Conservation (phyloP, 1,140 invertebrate genomes). For the Bombus consobrinus region DNA sequence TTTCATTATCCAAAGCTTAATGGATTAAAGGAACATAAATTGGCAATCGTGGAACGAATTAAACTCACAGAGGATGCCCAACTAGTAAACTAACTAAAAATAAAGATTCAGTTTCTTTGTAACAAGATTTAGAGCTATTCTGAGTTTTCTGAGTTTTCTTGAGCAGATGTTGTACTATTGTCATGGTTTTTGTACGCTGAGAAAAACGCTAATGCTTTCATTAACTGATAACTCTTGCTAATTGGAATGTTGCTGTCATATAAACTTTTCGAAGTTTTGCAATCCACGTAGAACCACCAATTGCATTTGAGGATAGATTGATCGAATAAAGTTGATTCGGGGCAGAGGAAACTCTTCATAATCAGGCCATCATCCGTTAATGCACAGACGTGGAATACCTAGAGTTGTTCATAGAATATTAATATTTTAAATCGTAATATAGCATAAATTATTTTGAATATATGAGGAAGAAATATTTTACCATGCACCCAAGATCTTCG, state of each 20-base stretch:
- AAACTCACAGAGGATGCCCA: background rate
- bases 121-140: background rate
- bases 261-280: constrained; percentile 89
- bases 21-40: constrained; percentile 35
- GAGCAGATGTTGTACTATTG: constrained; percentile 65
- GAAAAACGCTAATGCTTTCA: constrained; percentile 94
- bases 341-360: constrained; percentile 94
- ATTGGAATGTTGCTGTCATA: constrained; percentile 95
- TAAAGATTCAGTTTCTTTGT: background rate
- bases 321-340: constrained; percentile 94
- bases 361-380: constrained; percentile 94
- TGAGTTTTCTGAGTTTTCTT: constrained; percentile 32
- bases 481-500: constrained; percentile 95
- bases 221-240: constrained; percentile 94
- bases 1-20: constrained; percentile 19
- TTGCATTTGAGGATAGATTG: constrained; percentile 95
- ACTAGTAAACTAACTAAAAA: constrained; percentile 40
- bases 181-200: constrained; percentile 89
- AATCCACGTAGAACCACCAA: constrained; percentile 96
- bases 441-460: background rate
- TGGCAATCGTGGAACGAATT: constrained; percentile 44
- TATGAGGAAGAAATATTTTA: constrained; percentile 72
- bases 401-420: constrained; percentile 61
- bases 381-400: constrained; percentile 95
- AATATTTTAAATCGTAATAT: too few relatives aligned